These are phyloP conservation scores for Oedothorax gibbosus DNA, from an alignment of 1,140 invertebrate species.

Conservation along the genomic window DNA sequence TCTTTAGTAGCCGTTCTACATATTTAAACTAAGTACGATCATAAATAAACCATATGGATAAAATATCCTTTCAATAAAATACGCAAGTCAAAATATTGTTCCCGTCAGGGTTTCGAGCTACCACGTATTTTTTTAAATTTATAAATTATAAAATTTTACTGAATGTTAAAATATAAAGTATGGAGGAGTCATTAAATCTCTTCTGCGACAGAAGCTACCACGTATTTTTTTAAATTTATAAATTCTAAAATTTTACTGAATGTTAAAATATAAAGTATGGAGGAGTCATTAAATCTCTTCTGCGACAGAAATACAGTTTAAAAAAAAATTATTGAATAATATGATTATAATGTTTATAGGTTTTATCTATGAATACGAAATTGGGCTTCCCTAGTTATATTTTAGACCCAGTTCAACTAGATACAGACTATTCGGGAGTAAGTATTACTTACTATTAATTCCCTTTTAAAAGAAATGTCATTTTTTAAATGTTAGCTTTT, in stretches of 20 bases:
- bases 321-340: not conserved
- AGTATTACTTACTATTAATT: constrained; percentile 52
- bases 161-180: not conserved
- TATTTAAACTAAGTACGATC: too few species aligned
- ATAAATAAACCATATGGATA: too few species aligned
- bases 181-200: not conserved
- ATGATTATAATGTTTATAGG: constrained; percentile 65
- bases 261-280: not conserved
- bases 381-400: constrained; percentile 74
- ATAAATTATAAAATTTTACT: not conserved
- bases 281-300: not conserved
- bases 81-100: too few species aligned
- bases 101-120: too few species aligned
- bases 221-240: not conserved
- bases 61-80: too few species aligned
- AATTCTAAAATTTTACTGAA: not conserved
- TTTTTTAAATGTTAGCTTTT: too few species aligned
- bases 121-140: not conserved
- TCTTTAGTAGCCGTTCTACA: too few species aligned
- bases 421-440: constrained; percentile 72
- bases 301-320: not conserved
- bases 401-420: constrained; percentile 70
- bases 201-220: too few species aligned
- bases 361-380: constrained; percentile 71
- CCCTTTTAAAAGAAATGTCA: too few species aligned